These are phyloP conservation scores for Coptotermes formosanus DNA, from an alignment of 1,140 invertebrate genomes.

Conservation along the genomic window DNA sequence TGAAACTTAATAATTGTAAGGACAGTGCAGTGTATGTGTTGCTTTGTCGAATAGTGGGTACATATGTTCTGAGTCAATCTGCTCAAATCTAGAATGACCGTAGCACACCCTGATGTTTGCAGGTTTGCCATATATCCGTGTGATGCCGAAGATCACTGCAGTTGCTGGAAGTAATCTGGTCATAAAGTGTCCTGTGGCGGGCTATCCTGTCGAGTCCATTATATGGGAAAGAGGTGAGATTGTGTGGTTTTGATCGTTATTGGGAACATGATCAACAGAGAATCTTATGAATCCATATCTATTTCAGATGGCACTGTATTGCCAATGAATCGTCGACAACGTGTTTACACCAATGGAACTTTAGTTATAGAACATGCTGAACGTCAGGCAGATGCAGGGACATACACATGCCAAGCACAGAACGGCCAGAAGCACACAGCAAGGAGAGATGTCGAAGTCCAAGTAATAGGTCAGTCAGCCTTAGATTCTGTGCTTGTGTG, in stretches of 20 bases:
- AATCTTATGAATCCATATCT: not conserved
- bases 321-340: constrained; percentile 82
- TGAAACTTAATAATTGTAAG: no score
- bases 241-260: not conserved
- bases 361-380: constrained; percentile 80
- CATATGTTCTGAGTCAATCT: no score
- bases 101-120: constrained; percentile 34
- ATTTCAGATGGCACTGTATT: constrained; percentile 70
- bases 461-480: constrained; percentile 69
- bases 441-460: constrained; percentile 77
- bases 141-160: constrained; percentile 88
- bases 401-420: constrained; percentile 85
- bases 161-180: constrained; percentile 81
- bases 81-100: no score
- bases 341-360: constrained; percentile 83
- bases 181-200: constrained; percentile 90
- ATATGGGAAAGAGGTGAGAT: constrained; percentile 84
- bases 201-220: constrained; percentile 86
- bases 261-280: not conserved
- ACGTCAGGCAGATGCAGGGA: constrained; percentile 73
- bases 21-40: no score
- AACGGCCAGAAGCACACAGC: constrained; percentile 79
- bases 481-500: not conserved
- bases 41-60: no score
- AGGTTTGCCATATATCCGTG: constrained; percentile 81